Evolutionary conservation across 2,888 invertebrate genomes (phyloP).

Genomic region (Pachycephus smyrnensis): DNA sequence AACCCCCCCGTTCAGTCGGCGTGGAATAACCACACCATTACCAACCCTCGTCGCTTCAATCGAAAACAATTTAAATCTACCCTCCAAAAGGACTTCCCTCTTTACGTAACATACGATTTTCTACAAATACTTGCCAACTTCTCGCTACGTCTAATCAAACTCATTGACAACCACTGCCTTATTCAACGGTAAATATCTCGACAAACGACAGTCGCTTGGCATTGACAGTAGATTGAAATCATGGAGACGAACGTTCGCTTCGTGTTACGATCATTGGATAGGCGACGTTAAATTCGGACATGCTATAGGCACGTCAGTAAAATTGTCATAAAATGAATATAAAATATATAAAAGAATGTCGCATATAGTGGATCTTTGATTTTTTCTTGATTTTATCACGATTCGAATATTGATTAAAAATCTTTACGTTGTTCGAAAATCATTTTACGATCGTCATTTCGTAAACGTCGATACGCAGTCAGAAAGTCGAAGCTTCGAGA

Average conservation of each 20-base stretch:
- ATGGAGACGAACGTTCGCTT: conserved; percentile 41
- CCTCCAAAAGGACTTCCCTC: background rate
- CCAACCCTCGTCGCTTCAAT: conserved; percentile 2
- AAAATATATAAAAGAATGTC: background rate
- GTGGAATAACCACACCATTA: conserved; percentile 6
- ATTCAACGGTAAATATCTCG: conserved; percentile 38
- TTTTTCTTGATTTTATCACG: conserved; percentile 5
- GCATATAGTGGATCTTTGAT: background rate
- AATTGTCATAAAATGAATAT: background rate
- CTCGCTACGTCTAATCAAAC: background rate
- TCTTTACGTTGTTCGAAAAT: background rate
- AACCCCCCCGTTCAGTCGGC: background rate
- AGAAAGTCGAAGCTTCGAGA: conserved; percentile 51
- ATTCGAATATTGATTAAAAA: background rate
- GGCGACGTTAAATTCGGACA: conserved; percentile 38
- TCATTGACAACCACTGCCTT: conserved; percentile 16
- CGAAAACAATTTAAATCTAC: background rate
- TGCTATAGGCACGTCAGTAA: conserved; percentile 17
- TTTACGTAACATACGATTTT: background rate
- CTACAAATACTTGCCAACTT: background rate
- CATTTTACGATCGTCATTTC: background rate
- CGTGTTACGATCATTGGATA: conserved; percentile 40
- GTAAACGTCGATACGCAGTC: conserved; percentile 47
- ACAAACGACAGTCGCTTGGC: conserved; percentile 40
- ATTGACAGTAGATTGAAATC: conserved; percentile 52